These are phyloP conservation scores for Scomber colias DNA, from an alignment of 2,113 vertebrate species.

Conservation along the genomic window DNA sequence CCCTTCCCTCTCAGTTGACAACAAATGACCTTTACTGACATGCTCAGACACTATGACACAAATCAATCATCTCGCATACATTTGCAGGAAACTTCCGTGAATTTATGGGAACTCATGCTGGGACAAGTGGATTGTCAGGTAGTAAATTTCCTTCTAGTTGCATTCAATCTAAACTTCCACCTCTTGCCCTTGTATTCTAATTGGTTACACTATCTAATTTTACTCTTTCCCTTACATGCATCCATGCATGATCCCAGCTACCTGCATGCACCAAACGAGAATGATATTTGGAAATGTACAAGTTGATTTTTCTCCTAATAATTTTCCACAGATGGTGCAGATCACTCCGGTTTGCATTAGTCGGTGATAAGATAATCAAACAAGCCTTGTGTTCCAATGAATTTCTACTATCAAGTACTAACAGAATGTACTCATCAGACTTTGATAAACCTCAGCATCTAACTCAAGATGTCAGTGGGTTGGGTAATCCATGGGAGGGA, in stretches of 20 bases:
- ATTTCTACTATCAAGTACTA: slow-evolving; percentile 53
- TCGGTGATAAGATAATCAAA: slow-evolving; percentile 4
- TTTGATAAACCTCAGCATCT: slow-evolving; percentile 8
- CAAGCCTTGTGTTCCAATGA: not conserved
- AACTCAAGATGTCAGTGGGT: slow-evolving; percentile 2
- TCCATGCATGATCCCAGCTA: slow-evolving; percentile 62
- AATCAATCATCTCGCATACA: slow-evolving; percentile 84
- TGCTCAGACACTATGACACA: slow-evolving; percentile 64
- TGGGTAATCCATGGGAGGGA: slow-evolving; percentile 1
- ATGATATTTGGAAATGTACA: slow-evolving; percentile 3
- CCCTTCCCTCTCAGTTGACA: slow-evolving; percentile 1
- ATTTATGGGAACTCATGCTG: slow-evolving; percentile 87
- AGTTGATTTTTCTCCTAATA: not conserved
- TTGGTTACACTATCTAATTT: slow-evolving; percentile 56
- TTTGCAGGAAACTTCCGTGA: slow-evolving; percentile 89
- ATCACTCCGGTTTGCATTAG: slow-evolving; percentile 29
- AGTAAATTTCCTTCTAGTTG: slow-evolving; percentile 81
- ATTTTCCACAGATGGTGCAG: slow-evolving; percentile 13
- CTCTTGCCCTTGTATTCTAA: slow-evolving; percentile 50
- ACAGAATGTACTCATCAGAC: slow-evolving; percentile 44
- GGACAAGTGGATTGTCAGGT: slow-evolving; percentile 86
- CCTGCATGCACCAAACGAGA: slow-evolving; percentile 50
- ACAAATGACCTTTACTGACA: slow-evolving; percentile 41
- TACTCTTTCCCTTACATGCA: slow-evolving; percentile 24
- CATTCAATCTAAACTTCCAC: slow-evolving; percentile 46